Base-by-base conservation (phyloP, 53 echinoderm and acorn worm species). In the Mesocentrotus franciscanus region DNA sequence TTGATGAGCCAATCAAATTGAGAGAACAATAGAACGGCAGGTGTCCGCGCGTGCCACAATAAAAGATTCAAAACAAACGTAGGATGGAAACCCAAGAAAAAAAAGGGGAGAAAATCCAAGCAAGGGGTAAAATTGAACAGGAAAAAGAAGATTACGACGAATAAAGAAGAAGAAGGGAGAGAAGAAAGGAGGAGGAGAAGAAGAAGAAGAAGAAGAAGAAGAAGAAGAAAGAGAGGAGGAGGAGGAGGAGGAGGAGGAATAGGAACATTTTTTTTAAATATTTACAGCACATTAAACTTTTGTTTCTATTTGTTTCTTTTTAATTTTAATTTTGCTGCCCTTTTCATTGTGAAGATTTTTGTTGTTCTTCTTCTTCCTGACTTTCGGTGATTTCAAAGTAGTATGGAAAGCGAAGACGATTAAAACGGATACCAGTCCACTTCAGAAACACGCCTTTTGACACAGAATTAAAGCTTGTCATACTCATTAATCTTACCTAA, bases 1-100 rank as follows among this genome's bases (percentile, higher is more conserved):
- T 92, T 92, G 17, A 92, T 35, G 62, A 64, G 62, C 92, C 92
- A 34, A 66, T 68, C 92, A 66, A 8, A 20, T 8, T 62, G 62
- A 49, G 90, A 92, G 92, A 92, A 92, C 92, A 92, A 92, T 62
- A 36, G 92, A 10, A 2, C 92, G 66, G 24, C 92, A 92, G 92
- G 92, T 92, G 92, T 62, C 92, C 1, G 33, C 92, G 92, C 92
- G 92, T 92, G 92, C 92, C 36, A 61, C 59, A 29, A 61, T 90
- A 57, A 90, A n/a, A 29, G 15, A 57, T 26, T 58, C 2, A 90
- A 61, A 90, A 90, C 30, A 90, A 58, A 30, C 57, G 56, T 56
- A 3, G 87, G 15, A 20, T 49, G 29, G 16, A 85, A 26, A 42
- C 18, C 56, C 17, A 85, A 85, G 10, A 27, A 72, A 27, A 57